Conservation (phyloP, 1,140 invertebrate species). For the Aphaenogaster rudis region DNA sequence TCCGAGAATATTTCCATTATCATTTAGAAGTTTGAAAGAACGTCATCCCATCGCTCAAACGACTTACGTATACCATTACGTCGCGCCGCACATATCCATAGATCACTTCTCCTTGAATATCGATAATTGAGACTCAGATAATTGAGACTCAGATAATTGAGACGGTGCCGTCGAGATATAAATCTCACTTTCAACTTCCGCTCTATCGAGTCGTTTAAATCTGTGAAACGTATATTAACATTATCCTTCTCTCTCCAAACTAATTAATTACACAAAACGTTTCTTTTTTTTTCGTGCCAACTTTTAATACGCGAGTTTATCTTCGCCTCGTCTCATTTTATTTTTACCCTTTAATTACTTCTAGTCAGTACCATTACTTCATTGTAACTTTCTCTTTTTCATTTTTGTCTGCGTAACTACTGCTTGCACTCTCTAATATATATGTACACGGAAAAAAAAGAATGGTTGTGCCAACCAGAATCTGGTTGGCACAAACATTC, state of each 20-base stretch:
- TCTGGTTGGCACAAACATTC: too few species aligned
- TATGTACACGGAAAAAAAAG: too few species aligned
- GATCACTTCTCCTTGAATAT: background rate
- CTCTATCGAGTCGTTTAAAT: background rate
- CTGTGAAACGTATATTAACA: background rate
- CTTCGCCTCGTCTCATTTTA: background rate
- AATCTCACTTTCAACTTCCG: constrained; percentile 14
- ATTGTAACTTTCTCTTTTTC: background rate
- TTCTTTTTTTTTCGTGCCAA: background rate
- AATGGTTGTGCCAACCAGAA: too few species aligned
- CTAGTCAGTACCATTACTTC: background rate
- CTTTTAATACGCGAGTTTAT: background rate
- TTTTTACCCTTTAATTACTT: constrained; percentile 2
- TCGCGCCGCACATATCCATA: background rate
- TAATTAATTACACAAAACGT: constrained; percentile 8
- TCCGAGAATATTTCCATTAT: constrained; percentile 32
- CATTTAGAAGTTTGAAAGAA: constrained; percentile 26
- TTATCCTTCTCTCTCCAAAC: background rate
- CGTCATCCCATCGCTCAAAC: constrained; percentile 15
- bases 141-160: background rate
- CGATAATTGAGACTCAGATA: constrained; percentile 15
- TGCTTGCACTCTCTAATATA: background rate
- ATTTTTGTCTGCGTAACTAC: background rate
- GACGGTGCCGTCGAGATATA: background rate
- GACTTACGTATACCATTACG: background rate